phyloP scores from a whole-genome alignment of 2,113 vertebrate genomes.

The Vanacampus margaritifer region DNA sequence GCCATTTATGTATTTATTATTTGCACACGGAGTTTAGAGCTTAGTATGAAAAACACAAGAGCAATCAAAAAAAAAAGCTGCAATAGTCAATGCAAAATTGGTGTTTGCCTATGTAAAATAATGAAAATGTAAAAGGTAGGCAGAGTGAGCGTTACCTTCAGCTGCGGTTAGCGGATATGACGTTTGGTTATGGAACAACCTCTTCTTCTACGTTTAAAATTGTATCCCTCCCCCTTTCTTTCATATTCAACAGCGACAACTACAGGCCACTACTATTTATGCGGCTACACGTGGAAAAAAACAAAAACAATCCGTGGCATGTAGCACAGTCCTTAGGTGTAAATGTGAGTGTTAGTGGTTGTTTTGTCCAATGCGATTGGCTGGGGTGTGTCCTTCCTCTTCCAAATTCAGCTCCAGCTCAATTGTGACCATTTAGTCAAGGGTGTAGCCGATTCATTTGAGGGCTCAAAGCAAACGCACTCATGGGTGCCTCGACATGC shows the following conservation, averaged over 20 bases:
- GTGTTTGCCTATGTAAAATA: background rate
- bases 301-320: too few species aligned
- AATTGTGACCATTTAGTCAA: too few species aligned
- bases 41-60: background rate
- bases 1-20: background rate
- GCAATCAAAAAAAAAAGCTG: background rate
- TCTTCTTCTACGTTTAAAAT: constrained; percentile 5
- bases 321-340: too few species aligned
- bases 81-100: background rate
- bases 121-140: background rate
- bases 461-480: too few species aligned
- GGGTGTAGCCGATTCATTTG: too few species aligned
- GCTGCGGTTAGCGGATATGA: constrained; percentile 46
- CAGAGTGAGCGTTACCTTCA: constrained; percentile 37
- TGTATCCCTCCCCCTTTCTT: too few species aligned
- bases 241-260: constrained; percentile 5
- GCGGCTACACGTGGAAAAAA: background rate
- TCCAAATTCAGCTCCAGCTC: too few species aligned
- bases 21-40: background rate
- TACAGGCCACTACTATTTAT: fast-evolving
- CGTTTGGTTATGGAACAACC: constrained; percentile 46
- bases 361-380: too few species aligned
- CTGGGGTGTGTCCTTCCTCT: too few species aligned
- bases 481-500: too few species aligned
- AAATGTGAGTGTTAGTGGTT: too few species aligned